These are phyloP conservation scores for Eilema sororculum DNA, from an alignment of 2,888 invertebrate species.

Conservation along the genomic window DNA sequence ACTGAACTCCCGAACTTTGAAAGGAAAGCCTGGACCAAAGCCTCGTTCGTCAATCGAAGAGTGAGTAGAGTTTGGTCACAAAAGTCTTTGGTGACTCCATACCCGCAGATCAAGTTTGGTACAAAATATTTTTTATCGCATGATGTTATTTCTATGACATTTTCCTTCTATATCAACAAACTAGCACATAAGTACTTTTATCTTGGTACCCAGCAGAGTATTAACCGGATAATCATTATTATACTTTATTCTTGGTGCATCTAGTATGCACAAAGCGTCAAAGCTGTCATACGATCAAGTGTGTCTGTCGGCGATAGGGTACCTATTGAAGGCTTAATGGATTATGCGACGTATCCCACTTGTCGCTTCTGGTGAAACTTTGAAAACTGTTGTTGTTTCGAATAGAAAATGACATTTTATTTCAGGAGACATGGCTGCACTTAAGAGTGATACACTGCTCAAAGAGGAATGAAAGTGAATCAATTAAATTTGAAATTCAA, in stretches of 20 bases:
- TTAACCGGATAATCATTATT: background rate
- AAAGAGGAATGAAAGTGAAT: too few relatives aligned
- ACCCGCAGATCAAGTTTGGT: background rate
- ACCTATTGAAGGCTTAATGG: background rate
- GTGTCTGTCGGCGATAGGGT: background rate
- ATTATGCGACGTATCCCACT: background rate
- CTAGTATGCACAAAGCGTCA: background rate
- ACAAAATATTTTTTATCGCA: background rate
- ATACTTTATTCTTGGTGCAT: background rate
- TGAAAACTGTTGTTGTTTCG: too few relatives aligned
- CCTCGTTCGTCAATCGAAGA: too few relatives aligned
- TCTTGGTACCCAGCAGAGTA: background rate
- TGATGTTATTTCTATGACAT: background rate
- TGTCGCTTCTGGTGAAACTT: background rate
- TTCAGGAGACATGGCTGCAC: too few relatives aligned
- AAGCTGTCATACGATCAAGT: background rate
- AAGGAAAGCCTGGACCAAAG: too few relatives aligned
- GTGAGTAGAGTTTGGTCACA: too few relatives aligned
- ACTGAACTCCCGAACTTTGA: too few relatives aligned
- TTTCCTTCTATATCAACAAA: background rate
- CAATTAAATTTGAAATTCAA: too few relatives aligned
- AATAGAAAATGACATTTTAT: too few relatives aligned
- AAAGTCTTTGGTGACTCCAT: too few relatives aligned
- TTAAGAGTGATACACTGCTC: too few relatives aligned
- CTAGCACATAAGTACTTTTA: too few relatives aligned